phyloP scores from a whole-genome alignment of 2,113 vertebrate genomes.

The Promerops cafer region DNA sequence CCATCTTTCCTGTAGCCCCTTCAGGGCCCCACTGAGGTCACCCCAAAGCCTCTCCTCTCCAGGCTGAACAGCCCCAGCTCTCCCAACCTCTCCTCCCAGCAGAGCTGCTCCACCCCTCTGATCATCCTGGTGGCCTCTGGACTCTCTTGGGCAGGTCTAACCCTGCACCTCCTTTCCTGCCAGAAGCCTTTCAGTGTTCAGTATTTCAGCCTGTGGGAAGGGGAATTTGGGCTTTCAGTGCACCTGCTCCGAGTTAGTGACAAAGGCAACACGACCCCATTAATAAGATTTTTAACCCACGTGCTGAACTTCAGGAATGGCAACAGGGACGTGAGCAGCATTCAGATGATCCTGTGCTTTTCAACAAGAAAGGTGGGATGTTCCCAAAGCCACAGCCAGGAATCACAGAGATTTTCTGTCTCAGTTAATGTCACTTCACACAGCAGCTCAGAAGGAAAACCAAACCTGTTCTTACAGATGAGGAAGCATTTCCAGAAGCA shows the following conservation, averaged over 20 bases:
- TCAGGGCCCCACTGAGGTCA: background rate
- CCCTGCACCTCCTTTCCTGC: background rate
- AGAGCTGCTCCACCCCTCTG: background rate
- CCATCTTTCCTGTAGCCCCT: background rate
- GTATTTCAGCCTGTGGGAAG: background rate
- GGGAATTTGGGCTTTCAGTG: background rate
- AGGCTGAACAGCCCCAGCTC: background rate
- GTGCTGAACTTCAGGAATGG: background rate
- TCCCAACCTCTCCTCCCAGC: background rate
- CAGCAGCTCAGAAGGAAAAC: background rate
- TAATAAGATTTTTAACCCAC: background rate
- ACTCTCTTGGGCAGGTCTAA: background rate
- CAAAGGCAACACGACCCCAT: background rate
- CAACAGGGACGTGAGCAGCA: background rate
- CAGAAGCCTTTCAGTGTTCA: background rate
- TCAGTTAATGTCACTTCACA: background rate
- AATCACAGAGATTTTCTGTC: background rate
- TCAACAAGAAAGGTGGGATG: background rate
- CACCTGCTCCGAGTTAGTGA: background rate
- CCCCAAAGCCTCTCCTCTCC: background rate
- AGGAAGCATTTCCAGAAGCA: slow-evolving; percentile 2
- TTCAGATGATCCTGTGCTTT: background rate
- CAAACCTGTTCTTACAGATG: slow-evolving; percentile 41
- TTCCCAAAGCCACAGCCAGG: background rate
- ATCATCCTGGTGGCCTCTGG: background rate